A percentile compares a stretch with the other conserved stretches of the same genome.
These are phyloP conservation scores for Cavia porcellus DNA, from an alignment of 2,113 vertebrate species.

Conservation along the genomic window DNA sequence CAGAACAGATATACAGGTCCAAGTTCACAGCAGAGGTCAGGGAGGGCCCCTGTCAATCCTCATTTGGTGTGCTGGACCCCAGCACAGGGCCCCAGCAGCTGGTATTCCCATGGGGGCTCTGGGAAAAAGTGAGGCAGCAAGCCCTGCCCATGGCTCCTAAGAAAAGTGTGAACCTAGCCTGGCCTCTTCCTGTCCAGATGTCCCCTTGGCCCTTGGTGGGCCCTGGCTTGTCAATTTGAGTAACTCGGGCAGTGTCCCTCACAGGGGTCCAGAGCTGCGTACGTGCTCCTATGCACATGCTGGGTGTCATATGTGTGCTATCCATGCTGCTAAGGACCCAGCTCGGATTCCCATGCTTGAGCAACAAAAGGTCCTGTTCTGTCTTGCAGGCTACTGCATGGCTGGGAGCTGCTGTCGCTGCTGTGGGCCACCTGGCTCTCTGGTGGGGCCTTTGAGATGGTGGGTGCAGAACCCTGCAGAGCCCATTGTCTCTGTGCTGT, in stretches of 20 bases:
- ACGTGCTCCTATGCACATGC: not conserved
- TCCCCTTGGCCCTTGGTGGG: not conserved
- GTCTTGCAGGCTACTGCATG: not conserved
- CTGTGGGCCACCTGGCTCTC: not conserved
- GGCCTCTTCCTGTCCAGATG: not conserved
- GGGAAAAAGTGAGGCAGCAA: not conserved
- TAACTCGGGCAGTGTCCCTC: not conserved
- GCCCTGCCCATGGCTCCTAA: not conserved
- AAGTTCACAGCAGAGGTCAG: not conserved
- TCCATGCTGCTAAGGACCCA: not conserved
- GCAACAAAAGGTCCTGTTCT: not conserved
- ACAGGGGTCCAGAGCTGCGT: not conserved
- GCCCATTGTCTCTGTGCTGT: not conserved
- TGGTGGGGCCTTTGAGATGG: not conserved
- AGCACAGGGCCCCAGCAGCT: not conserved
- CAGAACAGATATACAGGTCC: not conserved
- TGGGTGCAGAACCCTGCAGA: not conserved
- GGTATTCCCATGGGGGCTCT: not conserved
- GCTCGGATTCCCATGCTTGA: not conserved
- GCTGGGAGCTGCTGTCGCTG: not conserved
- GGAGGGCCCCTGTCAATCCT: not conserved
- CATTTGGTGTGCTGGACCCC: not conserved
- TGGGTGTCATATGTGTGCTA: not conserved
- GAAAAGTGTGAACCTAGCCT: not conserved
- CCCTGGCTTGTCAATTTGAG: not conserved